These are phyloP conservation scores for Amblyornis subalaris DNA, from an alignment of 2,113 vertebrate species.

Conservation along the genomic window DNA sequence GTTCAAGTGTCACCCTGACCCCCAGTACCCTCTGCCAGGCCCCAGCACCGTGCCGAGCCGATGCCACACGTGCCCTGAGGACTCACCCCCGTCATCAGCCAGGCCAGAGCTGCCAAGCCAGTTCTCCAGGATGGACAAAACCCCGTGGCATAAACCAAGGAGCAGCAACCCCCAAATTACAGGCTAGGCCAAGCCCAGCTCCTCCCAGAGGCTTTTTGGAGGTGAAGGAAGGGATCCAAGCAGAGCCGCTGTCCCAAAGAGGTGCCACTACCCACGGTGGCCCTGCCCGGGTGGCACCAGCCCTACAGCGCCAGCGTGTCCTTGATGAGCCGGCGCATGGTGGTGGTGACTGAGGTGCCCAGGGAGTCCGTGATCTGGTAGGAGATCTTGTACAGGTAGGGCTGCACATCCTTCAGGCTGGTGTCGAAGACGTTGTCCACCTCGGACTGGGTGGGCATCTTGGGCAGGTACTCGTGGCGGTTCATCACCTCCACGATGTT, in stretches of 20 bases:
- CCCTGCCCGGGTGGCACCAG: not conserved
- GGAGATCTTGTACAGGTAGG: slow-evolving; percentile 96
- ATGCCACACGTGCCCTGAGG: not conserved
- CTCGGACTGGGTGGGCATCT: slow-evolving; percentile 98
- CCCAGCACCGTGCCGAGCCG: not conserved
- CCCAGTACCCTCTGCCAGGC: not conserved
- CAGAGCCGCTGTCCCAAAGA: not conserved
- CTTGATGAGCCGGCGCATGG: slow-evolving; percentile 96
- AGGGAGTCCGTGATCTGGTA: slow-evolving; percentile 94
- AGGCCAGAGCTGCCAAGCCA: not conserved
- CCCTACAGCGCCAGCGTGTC: slow-evolving; percentile 91
- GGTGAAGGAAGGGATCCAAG: not conserved
- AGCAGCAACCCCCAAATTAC: not conserved
- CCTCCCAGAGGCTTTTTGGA: not conserved
- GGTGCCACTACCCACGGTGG: accelerated
- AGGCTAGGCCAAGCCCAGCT: not conserved
- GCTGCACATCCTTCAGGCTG: slow-evolving; percentile 93
- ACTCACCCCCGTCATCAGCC: not conserved
- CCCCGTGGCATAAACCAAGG: not conserved
- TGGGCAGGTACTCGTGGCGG: slow-evolving; percentile 94
- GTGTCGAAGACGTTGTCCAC: slow-evolving; percentile 99
- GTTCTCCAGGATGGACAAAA: not conserved
- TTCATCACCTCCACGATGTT: slow-evolving; percentile 98
- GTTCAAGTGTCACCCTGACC: not conserved
- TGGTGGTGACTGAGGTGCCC: slow-evolving; percentile 94